Evolutionary conservation across 2,113 vertebrate genomes (phyloP).

Genomic region (Chiloscyllium plagiosum): DNA sequence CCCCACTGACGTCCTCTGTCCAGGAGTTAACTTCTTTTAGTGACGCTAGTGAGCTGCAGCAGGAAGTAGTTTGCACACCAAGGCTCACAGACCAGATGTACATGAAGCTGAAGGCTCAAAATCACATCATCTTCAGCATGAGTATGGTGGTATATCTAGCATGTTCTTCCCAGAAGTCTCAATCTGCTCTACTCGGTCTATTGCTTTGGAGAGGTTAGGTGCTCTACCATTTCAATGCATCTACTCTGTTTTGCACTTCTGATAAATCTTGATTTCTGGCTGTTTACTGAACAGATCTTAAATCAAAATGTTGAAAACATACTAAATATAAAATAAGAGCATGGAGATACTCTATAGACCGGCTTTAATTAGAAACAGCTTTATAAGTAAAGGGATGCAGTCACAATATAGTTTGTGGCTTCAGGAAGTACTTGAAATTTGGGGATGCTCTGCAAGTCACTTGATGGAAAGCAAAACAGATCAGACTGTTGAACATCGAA

Average conservation of each 20-base stretch:
- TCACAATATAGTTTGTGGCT: background rate
- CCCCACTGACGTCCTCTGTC: too few relatives aligned
- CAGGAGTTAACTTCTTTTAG: background rate
- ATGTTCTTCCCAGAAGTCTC: background rate
- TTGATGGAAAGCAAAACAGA: background rate
- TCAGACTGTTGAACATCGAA: background rate
- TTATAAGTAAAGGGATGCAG: background rate
- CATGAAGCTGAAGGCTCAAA: background rate
- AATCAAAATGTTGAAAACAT: background rate
- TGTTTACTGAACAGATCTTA: background rate
- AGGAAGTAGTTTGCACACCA: background rate
- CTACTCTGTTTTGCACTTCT: background rate
- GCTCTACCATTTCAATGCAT: background rate
- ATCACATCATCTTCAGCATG: background rate
- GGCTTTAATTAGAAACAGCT: background rate
- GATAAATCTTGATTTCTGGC: too few relatives aligned
- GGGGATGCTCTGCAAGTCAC: background rate
- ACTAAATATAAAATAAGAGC: background rate
- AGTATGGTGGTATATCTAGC: background rate
- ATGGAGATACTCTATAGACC: background rate
- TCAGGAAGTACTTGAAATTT: background rate
- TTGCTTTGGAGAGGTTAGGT: background rate
- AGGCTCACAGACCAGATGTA: background rate
- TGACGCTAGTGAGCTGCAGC: background rate
- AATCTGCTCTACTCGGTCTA: background rate